Percentiles rank a stretch among this genome's conserved stretches.
Conservation (phyloP, 2,113 vertebrate genomes). For the Thalassarche chlororhynchos region DNA sequence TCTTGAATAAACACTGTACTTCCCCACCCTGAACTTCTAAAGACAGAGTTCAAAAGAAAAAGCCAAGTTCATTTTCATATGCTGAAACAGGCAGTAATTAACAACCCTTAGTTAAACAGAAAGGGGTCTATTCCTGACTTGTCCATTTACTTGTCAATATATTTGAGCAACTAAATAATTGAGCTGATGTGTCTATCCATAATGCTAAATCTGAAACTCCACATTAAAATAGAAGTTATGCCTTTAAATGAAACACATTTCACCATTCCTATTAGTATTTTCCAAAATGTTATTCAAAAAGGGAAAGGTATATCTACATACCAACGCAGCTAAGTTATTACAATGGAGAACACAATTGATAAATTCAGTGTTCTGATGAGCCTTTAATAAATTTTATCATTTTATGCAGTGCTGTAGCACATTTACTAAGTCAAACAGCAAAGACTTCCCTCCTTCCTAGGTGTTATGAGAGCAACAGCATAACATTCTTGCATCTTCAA, state of each 20-base stretch:
- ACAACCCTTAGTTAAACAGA: slow-evolving; percentile 12
- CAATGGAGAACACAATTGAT: neutral
- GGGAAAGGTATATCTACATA: neutral
- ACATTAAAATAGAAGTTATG: neutral
- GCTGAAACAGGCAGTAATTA: slow-evolving; percentile 5
- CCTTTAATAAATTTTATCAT: neutral
- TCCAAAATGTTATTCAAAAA: neutral
- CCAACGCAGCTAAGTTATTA: neutral
- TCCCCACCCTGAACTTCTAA: slow-evolving; percentile 68
- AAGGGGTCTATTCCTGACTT: neutral
- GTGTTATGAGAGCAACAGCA: neutral
- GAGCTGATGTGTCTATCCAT: neutral
- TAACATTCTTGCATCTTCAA: neutral
- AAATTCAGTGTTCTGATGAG: neutral
- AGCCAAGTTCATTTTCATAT: slow-evolving; percentile 53
- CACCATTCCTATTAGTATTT: neutral
- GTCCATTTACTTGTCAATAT: neutral
- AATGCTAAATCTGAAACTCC: neutral
- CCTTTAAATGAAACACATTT: neutral
- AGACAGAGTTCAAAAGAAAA: slow-evolving; percentile 61
- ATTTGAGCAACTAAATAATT: neutral
- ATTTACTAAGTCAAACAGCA: neutral
- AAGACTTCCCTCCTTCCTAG: neutral
- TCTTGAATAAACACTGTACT: slow-evolving; percentile 65
- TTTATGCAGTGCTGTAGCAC: neutral